A percentile compares a stretch with the other conserved stretches of the same genome.
Conservation (phyloP, 2,888 invertebrate species). For the Rhagonycha fulva region DNA sequence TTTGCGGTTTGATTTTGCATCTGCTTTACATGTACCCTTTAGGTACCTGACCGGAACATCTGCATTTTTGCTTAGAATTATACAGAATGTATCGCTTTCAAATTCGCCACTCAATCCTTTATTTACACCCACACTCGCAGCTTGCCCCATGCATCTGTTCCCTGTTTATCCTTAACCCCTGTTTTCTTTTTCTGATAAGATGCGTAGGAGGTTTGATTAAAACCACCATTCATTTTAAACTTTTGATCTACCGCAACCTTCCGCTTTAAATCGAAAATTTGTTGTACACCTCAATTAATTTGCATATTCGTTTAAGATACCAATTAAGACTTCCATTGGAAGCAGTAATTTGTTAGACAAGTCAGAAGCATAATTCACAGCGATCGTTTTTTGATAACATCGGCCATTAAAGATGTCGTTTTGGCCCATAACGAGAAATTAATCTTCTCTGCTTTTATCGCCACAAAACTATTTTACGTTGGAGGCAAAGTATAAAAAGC, state of each 20-base stretch:
- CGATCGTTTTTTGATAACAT: background rate
- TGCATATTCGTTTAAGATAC: background rate
- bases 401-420: background rate
- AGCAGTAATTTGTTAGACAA: background rate
- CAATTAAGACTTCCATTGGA: background rate
- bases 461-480: background rate
- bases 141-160: conserved; percentile 29
- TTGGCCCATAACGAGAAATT: background rate
- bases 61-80: conserved; percentile 29
- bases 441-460: background rate
- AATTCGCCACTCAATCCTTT: conserved; percentile 33
- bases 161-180: conserved; percentile 21
- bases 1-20: conserved; percentile 35
- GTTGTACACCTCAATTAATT: background rate
- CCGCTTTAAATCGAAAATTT: background rate
- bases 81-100: conserved; percentile 30
- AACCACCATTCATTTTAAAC: background rate
- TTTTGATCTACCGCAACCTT: background rate
- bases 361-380: background rate
- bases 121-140: conserved; percentile 31
- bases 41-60: conserved; percentile 30
- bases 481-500: background rate
- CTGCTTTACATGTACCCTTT: conserved; percentile 40
- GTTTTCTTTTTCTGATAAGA: conserved; percentile 24
- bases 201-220: conserved; percentile 16